These are phyloP conservation scores for Lepus oiostolus DNA, from an alignment of 2,797 vertebrate genomes.

Conservation along the genomic window DNA sequence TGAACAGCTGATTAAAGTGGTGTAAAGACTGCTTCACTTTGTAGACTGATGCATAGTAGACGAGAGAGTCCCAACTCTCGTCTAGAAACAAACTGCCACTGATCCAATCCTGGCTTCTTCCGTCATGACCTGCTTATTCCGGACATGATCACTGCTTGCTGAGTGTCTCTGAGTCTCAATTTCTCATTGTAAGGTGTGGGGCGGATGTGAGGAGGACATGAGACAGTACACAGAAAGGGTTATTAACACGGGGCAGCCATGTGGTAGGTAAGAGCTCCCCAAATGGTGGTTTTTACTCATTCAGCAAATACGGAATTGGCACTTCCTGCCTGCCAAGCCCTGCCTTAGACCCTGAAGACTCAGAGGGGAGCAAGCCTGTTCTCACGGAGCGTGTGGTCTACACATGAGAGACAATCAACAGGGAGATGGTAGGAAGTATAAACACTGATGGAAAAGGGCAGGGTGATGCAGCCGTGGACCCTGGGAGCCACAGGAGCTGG, in stretches of 20 bases:
- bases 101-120: not conserved
- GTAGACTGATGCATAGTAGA: not conserved
- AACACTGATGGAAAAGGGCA: not conserved
- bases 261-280: not conserved
- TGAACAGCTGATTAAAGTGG: not conserved
- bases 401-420: not conserved
- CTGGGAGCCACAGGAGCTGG: accelerated
- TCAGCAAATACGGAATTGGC: not conserved
- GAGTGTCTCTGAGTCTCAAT: not conserved
- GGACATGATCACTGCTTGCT: not conserved
- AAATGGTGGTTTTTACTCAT: accelerated
- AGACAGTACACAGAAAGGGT: not conserved
- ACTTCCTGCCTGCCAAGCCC: not conserved
- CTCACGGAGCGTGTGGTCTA: not conserved
- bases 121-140: not conserved
- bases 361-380: not conserved
- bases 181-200: not conserved
- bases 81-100: not conserved
- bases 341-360: not conserved
- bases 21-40: not conserved
- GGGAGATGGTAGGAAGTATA: not conserved
- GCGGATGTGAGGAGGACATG: not conserved
- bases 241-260: too few relatives aligned
- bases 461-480: too few relatives aligned
- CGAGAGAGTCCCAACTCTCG: not conserved